These are phyloP conservation scores for Agrochola circellaris DNA, from an alignment of 2,888 invertebrate species.

Conservation along the genomic window DNA sequence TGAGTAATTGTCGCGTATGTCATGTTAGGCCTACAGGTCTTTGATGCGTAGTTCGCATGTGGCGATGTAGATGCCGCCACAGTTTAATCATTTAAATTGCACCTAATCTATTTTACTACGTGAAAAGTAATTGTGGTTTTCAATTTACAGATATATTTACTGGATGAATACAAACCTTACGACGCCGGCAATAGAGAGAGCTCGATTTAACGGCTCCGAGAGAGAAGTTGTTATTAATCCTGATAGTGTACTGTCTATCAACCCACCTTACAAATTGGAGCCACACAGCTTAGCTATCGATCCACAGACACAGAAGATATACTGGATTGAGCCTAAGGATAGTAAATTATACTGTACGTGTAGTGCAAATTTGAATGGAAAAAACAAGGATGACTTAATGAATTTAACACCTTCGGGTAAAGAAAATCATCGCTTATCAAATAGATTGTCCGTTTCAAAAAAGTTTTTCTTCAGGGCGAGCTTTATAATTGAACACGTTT, in stretches of 20 bases:
- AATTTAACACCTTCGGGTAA: too few species aligned
- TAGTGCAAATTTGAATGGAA: constrained; percentile 14
- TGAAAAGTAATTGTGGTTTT: neutral
- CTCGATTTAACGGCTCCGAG: constrained; percentile 92
- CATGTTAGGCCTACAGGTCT: too few species aligned
- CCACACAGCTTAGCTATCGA: constrained; percentile 87
- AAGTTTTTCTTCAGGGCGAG: constrained; percentile 89
- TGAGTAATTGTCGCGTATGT: too few species aligned
- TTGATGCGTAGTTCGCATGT: too few species aligned
- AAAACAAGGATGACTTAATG: neutral
- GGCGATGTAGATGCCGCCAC: too few species aligned
- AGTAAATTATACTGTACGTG: rapidly evolving
- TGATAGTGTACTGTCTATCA: constrained; percentile 87
- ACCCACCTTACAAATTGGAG: constrained; percentile 75
- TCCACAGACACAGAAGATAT: constrained; percentile 3
- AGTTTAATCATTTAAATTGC: too few species aligned
- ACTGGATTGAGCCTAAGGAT: neutral
- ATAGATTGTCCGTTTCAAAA: neutral
- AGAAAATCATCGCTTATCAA: neutral
- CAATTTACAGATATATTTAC: constrained; percentile 92
- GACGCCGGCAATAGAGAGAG: constrained; percentile 94
- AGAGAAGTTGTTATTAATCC: constrained; percentile 87
- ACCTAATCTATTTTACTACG: neutral
- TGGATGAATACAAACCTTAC: constrained; percentile 95
- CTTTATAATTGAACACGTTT: neutral